These are phyloP conservation scores for Hemichromis elongatus DNA, from an alignment of 2,113 vertebrate genomes.

Conservation along the genomic window DNA sequence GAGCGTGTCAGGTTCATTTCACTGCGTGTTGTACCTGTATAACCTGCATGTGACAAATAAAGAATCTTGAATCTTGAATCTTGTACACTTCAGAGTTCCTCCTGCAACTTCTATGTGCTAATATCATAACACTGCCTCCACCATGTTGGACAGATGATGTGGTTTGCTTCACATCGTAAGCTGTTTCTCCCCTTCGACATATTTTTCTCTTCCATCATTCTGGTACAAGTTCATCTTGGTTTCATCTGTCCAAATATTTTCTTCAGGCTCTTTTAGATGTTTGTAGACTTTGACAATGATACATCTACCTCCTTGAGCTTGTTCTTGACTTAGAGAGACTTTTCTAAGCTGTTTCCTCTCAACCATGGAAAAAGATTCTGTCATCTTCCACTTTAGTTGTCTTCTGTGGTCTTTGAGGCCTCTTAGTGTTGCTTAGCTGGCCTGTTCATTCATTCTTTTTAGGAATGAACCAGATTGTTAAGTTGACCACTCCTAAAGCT, in stretches of 20 bases:
- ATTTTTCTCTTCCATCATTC: background rate
- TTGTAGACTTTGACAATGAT: background rate
- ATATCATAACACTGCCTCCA: background rate
- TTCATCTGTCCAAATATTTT: background rate
- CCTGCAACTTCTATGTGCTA: background rate
- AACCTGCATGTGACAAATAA: no score
- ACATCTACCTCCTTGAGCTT: background rate
- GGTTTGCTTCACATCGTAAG: background rate
- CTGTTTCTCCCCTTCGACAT: background rate
- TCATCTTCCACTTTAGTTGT: background rate
- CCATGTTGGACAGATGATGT: background rate
- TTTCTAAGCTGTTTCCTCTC: accelerated
- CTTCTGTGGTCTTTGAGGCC: background rate
- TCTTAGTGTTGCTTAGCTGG: background rate
- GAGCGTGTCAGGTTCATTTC: no score
- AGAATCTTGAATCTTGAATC: no score
- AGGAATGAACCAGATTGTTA: background rate
- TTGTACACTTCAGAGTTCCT: background rate
- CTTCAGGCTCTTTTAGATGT: background rate
- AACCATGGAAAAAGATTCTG: background rate
- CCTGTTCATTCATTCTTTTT: background rate
- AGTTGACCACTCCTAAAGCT: background rate
- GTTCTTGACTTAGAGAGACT: background rate
- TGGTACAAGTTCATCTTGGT: background rate
- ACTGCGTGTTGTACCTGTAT: no score